Conservation (phyloP, 2,113 vertebrate species). For the Pantherophis guttatus region DNA sequence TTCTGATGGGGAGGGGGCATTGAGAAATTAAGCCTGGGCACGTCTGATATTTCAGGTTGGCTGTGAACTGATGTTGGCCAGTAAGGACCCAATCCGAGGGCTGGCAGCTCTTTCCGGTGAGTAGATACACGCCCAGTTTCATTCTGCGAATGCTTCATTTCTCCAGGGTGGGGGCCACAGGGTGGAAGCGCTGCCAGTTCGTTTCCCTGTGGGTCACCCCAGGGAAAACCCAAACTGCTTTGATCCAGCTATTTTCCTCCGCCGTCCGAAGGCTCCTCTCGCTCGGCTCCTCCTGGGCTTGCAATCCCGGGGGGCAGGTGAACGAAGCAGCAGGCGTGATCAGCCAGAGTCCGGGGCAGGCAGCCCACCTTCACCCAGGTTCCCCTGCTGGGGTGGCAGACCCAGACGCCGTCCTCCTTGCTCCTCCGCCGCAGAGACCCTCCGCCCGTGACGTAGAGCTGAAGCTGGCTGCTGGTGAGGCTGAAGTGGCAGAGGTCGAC, state of each 20-base stretch:
- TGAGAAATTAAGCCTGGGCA: neutral
- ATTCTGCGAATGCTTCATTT: neutral
- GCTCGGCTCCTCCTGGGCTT: neutral
- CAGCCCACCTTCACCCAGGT: constrained; percentile 38
- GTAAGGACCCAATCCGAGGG: constrained; percentile 69
- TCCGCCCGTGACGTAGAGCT: constrained; percentile 40
- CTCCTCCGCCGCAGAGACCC: constrained; percentile 30
- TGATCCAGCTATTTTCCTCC: constrained; percentile 18
- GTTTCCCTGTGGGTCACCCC: neutral
- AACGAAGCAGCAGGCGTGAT: constrained; percentile 57
- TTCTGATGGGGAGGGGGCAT: neutral
- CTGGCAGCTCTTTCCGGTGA: constrained; percentile 82
- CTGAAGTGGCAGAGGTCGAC: constrained; percentile 61
- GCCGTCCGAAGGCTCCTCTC: neutral
- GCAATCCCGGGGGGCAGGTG: constrained; percentile 17
- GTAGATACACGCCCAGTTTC: constrained; percentile 8
- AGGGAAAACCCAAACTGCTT: neutral
- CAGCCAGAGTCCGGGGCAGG: constrained; percentile 52
- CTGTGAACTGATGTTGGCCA: constrained; percentile 77
- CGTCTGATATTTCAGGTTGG: constrained; percentile 70
- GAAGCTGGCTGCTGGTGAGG: neutral
- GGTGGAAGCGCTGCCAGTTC: neutral
- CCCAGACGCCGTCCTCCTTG: constrained; percentile 52
- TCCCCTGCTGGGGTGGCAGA: constrained; percentile 33
- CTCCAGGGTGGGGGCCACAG: fast-evolving